A percentile compares a stretch with the other conserved stretches of the same genome.
phyloP scores from a whole-genome alignment of 2,888 invertebrate species.

The Artemia sp. region DNA sequence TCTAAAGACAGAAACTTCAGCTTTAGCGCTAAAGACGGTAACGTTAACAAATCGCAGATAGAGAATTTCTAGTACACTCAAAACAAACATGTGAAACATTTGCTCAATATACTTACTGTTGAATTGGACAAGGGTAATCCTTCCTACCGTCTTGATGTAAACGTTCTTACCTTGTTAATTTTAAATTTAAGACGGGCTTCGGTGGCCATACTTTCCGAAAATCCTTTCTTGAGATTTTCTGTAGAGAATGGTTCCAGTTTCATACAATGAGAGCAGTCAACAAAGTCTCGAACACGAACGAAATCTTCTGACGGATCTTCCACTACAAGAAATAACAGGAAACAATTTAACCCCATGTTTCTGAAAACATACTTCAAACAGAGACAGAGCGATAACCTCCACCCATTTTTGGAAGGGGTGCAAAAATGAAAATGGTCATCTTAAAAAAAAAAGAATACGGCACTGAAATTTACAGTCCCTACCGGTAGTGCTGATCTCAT shows the following conservation, averaged over 20 bases:
- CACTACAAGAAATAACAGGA: conserved; percentile 41
- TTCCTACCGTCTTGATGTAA: too few relatives aligned
- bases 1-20: too few relatives aligned
- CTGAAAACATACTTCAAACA: conserved; percentile 14
- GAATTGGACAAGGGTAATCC: too few relatives aligned
- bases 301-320: conserved; percentile 89
- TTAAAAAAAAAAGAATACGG: too few relatives aligned
- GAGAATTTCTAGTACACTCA: too few relatives aligned
- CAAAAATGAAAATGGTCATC: too few relatives aligned
- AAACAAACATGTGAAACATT: too few relatives aligned
- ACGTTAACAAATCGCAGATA: too few relatives aligned
- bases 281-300: conserved; percentile 70
- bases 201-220: conserved; percentile 50
- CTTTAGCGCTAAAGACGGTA: too few relatives aligned
- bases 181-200: conserved; percentile 55
- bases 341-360: conserved; percentile 1
- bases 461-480: too few relatives aligned
- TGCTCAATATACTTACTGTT: too few relatives aligned
- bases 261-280: conserved; percentile 58
- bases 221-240: conserved; percentile 50
- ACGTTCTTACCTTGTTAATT: conserved; percentile 38
- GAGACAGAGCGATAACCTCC: neutral
- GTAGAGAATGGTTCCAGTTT: conserved; percentile 48
- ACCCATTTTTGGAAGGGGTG: neutral
- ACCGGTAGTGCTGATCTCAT: too few relatives aligned